Evolutionary conservation across 2,797 vertebrate species (phyloP).

Genomic region (Semotilus atromaculatus): DNA sequence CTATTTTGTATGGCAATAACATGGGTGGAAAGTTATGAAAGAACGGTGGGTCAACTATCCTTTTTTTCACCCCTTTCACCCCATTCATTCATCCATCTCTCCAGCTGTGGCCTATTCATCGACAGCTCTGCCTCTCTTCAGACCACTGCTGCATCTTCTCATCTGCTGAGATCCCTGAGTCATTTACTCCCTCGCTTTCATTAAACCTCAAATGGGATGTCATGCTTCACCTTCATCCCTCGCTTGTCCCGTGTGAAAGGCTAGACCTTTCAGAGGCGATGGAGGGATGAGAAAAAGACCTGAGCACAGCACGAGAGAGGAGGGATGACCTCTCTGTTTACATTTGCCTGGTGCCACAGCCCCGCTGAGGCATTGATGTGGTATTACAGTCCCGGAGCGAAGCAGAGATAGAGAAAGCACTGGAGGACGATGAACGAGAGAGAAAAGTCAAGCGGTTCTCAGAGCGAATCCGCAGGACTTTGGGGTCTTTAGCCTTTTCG

Average conservation of each 20-base stretch:
- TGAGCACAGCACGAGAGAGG: constrained; percentile 67
- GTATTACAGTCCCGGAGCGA: constrained; percentile 69
- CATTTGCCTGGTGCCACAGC: constrained; percentile 83
- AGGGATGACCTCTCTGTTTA: constrained; percentile 79
- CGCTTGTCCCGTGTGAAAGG: constrained; percentile 65
- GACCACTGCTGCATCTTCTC: constrained; percentile 16
- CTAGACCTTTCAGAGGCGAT: constrained; percentile 53
- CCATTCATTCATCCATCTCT: constrained; percentile 20
- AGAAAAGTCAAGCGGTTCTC: constrained; percentile 62
- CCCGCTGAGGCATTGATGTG: constrained; percentile 86
- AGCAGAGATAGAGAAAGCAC: constrained; percentile 58
- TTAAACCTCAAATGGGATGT: constrained; percentile 70
- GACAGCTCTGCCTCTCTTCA: constrained; percentile 28
- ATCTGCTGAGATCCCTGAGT: constrained; percentile 26
- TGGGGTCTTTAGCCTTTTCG: constrained; percentile 65
- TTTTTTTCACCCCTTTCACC: not conserved
- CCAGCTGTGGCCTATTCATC: constrained; percentile 29
- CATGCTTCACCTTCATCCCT: constrained; percentile 77
- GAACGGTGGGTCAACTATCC: not conserved
- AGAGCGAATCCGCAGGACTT: constrained; percentile 68
- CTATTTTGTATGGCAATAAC: not conserved
- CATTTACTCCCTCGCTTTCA: constrained; percentile 35
- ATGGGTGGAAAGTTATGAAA: not conserved
- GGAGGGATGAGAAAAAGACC: constrained; percentile 48
- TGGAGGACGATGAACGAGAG: constrained; percentile 54